Percentiles rank a stretch among this genome's conserved stretches.
Conservation (phyloP, 1,140 invertebrate species). For the Aphis craccivora region DNA sequence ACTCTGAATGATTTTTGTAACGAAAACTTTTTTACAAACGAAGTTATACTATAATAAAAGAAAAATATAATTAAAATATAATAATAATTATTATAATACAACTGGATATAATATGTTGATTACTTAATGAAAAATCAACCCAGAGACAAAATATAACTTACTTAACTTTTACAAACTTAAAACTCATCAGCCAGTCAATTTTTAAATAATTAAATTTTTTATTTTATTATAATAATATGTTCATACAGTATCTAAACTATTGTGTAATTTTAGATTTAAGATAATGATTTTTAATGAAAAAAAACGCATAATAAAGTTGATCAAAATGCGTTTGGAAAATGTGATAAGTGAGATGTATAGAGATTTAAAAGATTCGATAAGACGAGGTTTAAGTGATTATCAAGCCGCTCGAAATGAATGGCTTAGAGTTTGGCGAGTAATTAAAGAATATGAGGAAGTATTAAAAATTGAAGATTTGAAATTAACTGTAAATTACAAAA, state of each 20-base stretch:
- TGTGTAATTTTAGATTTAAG: constrained; percentile 10
- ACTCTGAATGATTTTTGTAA: too few relatives aligned
- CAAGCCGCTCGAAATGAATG: background rate
- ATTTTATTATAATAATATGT: background rate
- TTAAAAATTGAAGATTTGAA: background rate
- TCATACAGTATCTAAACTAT: background rate
- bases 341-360: background rate
- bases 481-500: background rate
- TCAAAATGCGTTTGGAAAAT: background rate
- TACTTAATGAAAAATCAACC: too few relatives aligned
- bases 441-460: background rate
- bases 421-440: background rate
- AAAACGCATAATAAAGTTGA: background rate
- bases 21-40: too few relatives aligned
- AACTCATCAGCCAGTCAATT: too few relatives aligned
- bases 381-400: background rate
- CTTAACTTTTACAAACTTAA: too few relatives aligned
- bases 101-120: too few relatives aligned
- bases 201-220: background rate
- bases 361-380: background rate
- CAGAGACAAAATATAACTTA: too few relatives aligned
- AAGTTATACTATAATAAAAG: too few relatives aligned
- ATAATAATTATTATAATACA: too few relatives aligned
- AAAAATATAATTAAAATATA: too few relatives aligned
- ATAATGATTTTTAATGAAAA: background rate